Conservation (phyloP, 1,140 invertebrate genomes). For the Aphis craccivora region DNA sequence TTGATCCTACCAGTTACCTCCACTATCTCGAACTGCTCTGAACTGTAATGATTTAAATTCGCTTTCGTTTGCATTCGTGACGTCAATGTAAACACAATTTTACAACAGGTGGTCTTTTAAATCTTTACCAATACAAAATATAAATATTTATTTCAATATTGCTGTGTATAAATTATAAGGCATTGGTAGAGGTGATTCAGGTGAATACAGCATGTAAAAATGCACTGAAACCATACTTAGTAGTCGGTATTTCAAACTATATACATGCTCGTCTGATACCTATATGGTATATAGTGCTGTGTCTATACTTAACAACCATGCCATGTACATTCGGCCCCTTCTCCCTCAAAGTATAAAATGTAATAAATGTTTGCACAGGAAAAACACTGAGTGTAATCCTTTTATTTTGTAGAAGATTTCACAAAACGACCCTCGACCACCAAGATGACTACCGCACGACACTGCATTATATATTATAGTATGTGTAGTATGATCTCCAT, state of each 20-base stretch:
- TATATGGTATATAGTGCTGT: neutral
- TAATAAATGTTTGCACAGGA: slow-evolving; percentile 24
- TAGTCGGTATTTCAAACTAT: neutral
- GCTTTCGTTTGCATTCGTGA: neutral
- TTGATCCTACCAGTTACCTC: no score
- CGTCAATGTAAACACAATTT: neutral
- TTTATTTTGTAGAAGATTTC: neutral
- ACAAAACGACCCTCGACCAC: neutral
- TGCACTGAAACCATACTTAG: neutral
- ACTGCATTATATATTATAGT: neutral
- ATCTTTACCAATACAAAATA: neutral
- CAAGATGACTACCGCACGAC: neutral
- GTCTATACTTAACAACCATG: neutral
- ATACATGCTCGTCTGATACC: neutral
- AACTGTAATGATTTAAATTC: neutral
- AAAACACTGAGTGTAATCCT: neutral
- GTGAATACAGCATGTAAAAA: neutral
- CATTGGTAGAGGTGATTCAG: neutral
- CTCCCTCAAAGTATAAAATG: neutral
- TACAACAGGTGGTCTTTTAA: neutral
- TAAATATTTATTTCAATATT: neutral
- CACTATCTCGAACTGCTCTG: neutral
- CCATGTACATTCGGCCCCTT: neutral
- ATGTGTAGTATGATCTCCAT: neutral
- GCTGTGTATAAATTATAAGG: neutral